These are phyloP conservation scores for Oligia latruncula DNA, from an alignment of 2,888 invertebrate species.

Conservation along the genomic window DNA sequence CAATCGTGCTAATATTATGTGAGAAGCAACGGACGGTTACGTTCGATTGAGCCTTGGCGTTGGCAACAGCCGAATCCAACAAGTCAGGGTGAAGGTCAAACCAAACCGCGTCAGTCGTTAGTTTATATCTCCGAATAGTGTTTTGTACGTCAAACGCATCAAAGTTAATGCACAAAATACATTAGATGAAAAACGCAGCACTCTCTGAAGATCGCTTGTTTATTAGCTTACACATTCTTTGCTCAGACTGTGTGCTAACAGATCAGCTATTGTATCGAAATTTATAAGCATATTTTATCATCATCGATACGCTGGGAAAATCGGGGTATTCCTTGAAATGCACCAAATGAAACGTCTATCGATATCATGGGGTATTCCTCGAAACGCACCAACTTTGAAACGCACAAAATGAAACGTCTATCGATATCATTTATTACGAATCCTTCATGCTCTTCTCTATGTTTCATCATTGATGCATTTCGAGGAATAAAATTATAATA, in stretches of 20 bases:
- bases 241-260: neutral
- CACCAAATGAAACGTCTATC: too few species aligned
- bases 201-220: constrained; percentile 8
- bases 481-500: too few species aligned
- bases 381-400: too few species aligned
- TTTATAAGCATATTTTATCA: neutral
- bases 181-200: constrained; percentile 34
- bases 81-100: constrained; percentile 26
- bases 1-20: neutral
- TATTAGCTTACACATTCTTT: constrained; percentile 24
- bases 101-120: neutral
- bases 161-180: constrained; percentile 42
- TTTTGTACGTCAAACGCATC: constrained; percentile 36
- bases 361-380: too few species aligned
- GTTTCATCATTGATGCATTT: too few species aligned
- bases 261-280: neutral
- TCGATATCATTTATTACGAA: too few species aligned
- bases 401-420: too few species aligned
- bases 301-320: neutral
- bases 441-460: too few species aligned
- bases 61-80: constrained; percentile 9
- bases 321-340: neutral
- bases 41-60: constrained; percentile 12
- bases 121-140: constrained; percentile 2
- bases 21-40: neutral